Percentiles rank a stretch among this genome's conserved stretches.
Evolutionary conservation across 2,797 vertebrate genomes (phyloP).

Genomic region (Xiphorhynchus erythropygius): DNA sequence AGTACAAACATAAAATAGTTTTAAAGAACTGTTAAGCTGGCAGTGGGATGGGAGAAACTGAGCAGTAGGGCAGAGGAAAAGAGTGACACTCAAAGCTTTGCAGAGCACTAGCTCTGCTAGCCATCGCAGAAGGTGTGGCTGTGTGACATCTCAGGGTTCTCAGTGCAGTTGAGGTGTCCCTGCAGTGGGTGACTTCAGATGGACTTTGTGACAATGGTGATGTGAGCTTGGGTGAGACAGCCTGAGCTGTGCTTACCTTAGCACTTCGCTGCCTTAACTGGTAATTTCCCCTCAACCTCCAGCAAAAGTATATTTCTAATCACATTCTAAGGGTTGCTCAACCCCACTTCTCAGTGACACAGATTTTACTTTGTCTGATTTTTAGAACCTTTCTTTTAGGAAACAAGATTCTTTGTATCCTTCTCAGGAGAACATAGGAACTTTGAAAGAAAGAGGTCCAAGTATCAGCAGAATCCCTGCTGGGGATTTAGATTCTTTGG

Average conservation of each 20-base stretch:
- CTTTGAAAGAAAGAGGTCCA: neutral
- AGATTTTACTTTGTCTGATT: slow-evolving; percentile 3
- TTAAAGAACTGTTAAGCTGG: neutral
- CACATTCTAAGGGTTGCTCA: neutral
- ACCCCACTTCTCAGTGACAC: neutral
- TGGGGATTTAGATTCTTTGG: neutral
- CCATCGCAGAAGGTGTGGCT: accelerated
- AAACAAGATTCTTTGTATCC: neutral
- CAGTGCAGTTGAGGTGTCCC: neutral
- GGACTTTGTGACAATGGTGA: neutral
- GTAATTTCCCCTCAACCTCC: neutral
- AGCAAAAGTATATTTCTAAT: slow-evolving; percentile 10
- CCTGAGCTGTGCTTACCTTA: neutral
- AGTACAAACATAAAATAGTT: accelerated
- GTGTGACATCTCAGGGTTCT: neutral
- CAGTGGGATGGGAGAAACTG: neutral
- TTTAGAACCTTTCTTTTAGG: neutral
- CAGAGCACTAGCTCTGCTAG: neutral
- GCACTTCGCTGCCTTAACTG: neutral
- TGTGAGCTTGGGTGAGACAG: neutral
- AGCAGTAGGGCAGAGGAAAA: neutral
- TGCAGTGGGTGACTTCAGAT: neutral
- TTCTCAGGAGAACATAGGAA: neutral
- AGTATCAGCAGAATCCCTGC: neutral
- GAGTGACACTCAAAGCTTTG: neutral